Percentiles rank a stretch among this genome's conserved stretches.
Conservation (phyloP, 2,888 invertebrate species). For the Xylota sylvarum region DNA sequence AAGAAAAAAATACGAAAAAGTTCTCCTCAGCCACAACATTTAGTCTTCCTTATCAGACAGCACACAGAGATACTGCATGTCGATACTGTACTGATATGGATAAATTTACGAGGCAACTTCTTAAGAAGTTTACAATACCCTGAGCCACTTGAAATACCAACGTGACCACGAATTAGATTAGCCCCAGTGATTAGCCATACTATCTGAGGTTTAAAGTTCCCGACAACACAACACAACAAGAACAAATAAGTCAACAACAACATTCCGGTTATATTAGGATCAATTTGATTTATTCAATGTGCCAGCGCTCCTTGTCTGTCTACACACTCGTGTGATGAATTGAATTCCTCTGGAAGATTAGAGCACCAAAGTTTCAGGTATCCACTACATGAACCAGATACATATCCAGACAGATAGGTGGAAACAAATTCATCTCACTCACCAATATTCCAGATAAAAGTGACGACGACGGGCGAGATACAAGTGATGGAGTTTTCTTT, state of each 20-base stretch:
- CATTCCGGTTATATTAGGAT: conserved; percentile 39
- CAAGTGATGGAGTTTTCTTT: conserved; percentile 54
- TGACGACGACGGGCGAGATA: conserved; percentile 16
- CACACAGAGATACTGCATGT: background rate
- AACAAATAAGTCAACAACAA: too few species aligned
- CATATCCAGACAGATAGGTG: conserved; percentile 44
- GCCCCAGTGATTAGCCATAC: conserved; percentile 43
- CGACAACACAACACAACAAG: background rate
- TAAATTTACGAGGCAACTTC: conserved; percentile 9
- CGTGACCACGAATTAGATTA: conserved; percentile 41
- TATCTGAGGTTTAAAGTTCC: conserved; percentile 37
- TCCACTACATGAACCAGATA: conserved; percentile 28
- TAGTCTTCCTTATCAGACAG: background rate
- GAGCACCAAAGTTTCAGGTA: conserved; percentile 51
- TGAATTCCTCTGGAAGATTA: conserved; percentile 33
- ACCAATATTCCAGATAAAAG: conserved; percentile 61
- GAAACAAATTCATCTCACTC: conserved; percentile 65
- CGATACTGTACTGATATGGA: conserved; percentile 1
- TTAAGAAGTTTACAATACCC: conserved; percentile 5
- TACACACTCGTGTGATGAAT: conserved; percentile 41
- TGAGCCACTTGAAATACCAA: conserved; percentile 28
- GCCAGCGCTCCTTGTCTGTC: background rate
- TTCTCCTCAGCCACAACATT: background rate
- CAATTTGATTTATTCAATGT: conserved; percentile 54
- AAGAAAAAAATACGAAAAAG: background rate